Evolutionary conservation across 1,140 invertebrate species (phyloP), one percentile per base, ranked within the genome.

Genomic region (Drosophila bifasciata): DNA sequence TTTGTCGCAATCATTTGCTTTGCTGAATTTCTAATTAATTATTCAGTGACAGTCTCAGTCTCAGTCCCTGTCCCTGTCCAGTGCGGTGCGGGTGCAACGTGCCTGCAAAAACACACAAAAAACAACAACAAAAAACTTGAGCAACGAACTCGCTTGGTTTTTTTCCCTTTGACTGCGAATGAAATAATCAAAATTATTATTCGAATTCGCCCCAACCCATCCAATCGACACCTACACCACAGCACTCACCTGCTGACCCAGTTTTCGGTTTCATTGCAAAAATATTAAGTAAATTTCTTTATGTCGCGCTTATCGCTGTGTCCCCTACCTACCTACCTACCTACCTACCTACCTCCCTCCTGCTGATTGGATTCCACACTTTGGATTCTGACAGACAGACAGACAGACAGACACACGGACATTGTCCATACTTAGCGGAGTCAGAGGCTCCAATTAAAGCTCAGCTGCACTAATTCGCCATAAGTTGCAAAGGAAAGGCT

Each of bases 401-500:
- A 36, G 5, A 19, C 23, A 19, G 62, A 56, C 28, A 5, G 48
- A 36, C 15, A 19, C 49, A 68, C 66, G 66, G 66, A 69, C 64
- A 16, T 67, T 21, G 48, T 44, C 58, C 66, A 68, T 68, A 69
- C 66, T 69, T 55, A 50, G 53, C 56, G 52, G 64, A 23, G 23
- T 6, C 23, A 36, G n/a, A n/a, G n/a, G 1, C 3, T 36, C 66
- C 83, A 88, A 83, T 85, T 85, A 76, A 79, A 79, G 76, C 62
- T 59, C 66, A 79, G 76, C 73, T 73, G 80, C 52, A 79, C 81
- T 79, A 85, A 85, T 88, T 86, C 78, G 71, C 83, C 83, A 79
- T 88, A 86, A 88, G 62, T 57, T 79, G 64, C 49, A 17, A 63
- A 60, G 64, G 60, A 17, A 63, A 60, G 64, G 60, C 61, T 78